Percentiles rank a stretch among this genome's conserved stretches.
Evolutionary conservation across 2,113 vertebrate genomes (phyloP).

Genomic region (Pedionomus torquatus): DNA sequence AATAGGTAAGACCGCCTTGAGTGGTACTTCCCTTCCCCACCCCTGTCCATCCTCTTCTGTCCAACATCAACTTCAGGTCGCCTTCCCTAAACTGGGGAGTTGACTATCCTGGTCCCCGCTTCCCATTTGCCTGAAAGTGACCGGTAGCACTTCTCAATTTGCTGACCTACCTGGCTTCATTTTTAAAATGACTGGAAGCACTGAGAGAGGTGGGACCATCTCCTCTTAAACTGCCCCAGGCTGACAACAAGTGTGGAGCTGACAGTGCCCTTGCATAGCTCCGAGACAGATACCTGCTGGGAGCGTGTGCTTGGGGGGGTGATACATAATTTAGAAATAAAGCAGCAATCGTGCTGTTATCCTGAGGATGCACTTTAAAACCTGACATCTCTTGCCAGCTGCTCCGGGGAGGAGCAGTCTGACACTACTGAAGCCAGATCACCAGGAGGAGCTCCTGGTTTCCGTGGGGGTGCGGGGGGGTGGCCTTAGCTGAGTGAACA

Average conservation of each 20-base stretch:
- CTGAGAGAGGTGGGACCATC: neutral
- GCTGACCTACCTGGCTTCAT: neutral
- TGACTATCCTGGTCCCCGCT: neutral
- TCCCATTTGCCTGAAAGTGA: neutral
- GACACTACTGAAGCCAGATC: neutral
- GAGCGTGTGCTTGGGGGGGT: neutral
- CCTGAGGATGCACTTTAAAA: neutral
- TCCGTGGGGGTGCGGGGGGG: neutral
- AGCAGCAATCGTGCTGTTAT: neutral
- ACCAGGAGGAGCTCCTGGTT: neutral
- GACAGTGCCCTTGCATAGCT: neutral
- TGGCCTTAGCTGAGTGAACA: neutral
- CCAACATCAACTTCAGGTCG: neutral
- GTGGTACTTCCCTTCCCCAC: neutral
- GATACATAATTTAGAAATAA: constrained; percentile 31
- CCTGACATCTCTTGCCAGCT: neutral
- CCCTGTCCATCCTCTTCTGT: neutral
- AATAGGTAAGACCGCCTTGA: neutral
- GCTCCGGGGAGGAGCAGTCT: neutral
- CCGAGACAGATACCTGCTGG: neutral
- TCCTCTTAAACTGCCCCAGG: neutral
- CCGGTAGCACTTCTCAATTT: neutral
- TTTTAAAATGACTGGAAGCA: neutral
- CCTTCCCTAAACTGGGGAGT: neutral
- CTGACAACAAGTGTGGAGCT: neutral